phyloP scores from a whole-genome alignment of 2,113 vertebrate species.

The Rhagologus leucostigma region DNA sequence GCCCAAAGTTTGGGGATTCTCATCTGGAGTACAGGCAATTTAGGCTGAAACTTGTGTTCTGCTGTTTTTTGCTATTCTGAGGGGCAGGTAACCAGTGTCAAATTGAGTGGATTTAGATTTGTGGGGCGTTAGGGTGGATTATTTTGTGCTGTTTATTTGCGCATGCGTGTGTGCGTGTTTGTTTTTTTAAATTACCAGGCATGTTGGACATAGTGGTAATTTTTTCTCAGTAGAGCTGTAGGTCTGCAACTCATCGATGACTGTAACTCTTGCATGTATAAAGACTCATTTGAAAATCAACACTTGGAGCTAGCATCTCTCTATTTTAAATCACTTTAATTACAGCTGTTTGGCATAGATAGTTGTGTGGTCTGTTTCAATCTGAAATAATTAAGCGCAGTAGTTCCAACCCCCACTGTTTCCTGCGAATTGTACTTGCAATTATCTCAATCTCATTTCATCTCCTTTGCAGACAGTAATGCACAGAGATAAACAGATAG shows the following conservation, averaged over 20 bases:
- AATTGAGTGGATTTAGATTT: neutral
- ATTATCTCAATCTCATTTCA: conserved; percentile 66
- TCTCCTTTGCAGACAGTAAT: conserved; percentile 43
- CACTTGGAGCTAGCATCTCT: conserved; percentile 46
- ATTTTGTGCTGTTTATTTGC: neutral
- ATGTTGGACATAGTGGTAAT: neutral
- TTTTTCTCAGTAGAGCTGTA: neutral
- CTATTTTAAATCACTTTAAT: conserved; percentile 68
- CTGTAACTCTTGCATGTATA: neutral
- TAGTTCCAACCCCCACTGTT: conserved; percentile 58
- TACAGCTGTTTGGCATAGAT: conserved; percentile 63
- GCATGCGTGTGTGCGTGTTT: neutral
- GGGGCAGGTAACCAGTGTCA: neutral
- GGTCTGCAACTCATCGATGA: neutral
- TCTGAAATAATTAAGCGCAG: conserved; percentile 66
- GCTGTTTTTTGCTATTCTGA: neutral
- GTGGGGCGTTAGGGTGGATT: neutral
- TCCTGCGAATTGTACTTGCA: conserved; percentile 57
- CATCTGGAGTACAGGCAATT: neutral
- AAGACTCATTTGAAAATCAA: conserved; percentile 50
- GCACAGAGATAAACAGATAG: conserved; percentile 46
- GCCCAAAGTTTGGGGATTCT: rapidly evolving
- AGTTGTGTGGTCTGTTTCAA: conserved; percentile 63
- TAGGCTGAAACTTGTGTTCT: neutral
- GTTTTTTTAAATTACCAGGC: neutral